Evolutionary conservation across 2,113 vertebrate species (phyloP).

Genomic region (Microtus ochrogaster): DNA sequence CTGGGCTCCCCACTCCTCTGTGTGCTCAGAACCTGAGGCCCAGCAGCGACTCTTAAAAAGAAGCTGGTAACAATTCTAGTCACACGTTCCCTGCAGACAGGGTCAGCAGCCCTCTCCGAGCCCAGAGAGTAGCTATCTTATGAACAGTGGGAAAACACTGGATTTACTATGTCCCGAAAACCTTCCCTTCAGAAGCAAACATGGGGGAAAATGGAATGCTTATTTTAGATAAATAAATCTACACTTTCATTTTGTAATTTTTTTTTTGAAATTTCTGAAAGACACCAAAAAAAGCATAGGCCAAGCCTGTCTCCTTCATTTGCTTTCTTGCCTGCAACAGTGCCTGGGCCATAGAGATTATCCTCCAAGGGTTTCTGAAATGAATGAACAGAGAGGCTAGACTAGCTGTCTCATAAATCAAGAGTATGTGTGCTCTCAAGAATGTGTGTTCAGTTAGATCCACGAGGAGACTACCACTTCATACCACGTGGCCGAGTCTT

Average conservation of each 20-base stretch:
- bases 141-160: neutral
- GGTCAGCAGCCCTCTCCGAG: neutral
- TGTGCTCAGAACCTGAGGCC: neutral
- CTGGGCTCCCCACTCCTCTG: neutral
- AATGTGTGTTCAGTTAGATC: neutral
- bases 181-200: constrained; percentile 19
- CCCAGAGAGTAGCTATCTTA: neutral
- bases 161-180: neutral
- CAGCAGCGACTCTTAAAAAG: neutral
- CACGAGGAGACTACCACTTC: neutral
- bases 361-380: neutral
- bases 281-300: neutral
- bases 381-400: neutral
- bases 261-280: neutral
- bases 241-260: neutral
- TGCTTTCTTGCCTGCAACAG: neutral
- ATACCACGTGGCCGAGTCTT: neutral
- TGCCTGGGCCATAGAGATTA: neutral
- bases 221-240: neutral
- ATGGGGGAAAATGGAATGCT: neutral
- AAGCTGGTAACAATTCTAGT: neutral
- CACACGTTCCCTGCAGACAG: neutral
- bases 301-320: neutral
- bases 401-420: neutral
- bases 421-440: neutral